Conservation (phyloP, 2,888 invertebrate genomes). For the Heliothis peltigera region DNA sequence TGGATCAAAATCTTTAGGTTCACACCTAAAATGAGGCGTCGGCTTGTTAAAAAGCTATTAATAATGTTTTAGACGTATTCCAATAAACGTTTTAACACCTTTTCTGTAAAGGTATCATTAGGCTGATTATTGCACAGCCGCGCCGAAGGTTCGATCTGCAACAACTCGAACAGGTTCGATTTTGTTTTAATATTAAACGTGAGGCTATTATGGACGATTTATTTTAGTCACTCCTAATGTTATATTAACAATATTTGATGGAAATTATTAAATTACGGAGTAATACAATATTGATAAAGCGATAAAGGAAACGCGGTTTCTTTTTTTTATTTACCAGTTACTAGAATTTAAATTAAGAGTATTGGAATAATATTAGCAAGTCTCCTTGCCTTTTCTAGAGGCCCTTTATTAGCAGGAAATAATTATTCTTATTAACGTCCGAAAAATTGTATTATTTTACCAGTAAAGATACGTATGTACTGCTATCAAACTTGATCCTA, state of each 20-base stretch:
- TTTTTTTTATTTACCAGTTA: constrained; percentile 17
- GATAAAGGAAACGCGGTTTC: neutral
- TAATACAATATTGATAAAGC: neutral
- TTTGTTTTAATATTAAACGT: constrained; percentile 65
- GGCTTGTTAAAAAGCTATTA: constrained; percentile 90
- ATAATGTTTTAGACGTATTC: constrained; percentile 86
- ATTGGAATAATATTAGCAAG: constrained; percentile 4
- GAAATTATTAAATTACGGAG: constrained; percentile 36
- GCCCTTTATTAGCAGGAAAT: neutral
- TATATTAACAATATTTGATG: constrained; percentile 37
- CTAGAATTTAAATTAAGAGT: constrained; percentile 10
- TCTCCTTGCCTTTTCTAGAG: neutral
- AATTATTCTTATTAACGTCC: neutral
- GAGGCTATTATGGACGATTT: constrained; percentile 55
- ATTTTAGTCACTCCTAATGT: constrained; percentile 54
- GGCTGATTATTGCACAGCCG: constrained; percentile 80
- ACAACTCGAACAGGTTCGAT: constrained; percentile 68
- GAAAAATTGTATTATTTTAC: neutral
- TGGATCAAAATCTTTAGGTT: constrained; percentile 73
- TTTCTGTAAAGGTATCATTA: constrained; percentile 88
- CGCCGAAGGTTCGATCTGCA: constrained; percentile 67
- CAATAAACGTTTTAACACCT: constrained; percentile 90
- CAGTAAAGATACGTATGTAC: constrained; percentile 16
- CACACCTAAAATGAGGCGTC: constrained; percentile 79
- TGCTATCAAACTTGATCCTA: constrained; percentile 58